These are phyloP conservation scores for Dicyema japonicum DNA, from an alignment of 1,140 invertebrate genomes.

Conservation along the genomic window DNA sequence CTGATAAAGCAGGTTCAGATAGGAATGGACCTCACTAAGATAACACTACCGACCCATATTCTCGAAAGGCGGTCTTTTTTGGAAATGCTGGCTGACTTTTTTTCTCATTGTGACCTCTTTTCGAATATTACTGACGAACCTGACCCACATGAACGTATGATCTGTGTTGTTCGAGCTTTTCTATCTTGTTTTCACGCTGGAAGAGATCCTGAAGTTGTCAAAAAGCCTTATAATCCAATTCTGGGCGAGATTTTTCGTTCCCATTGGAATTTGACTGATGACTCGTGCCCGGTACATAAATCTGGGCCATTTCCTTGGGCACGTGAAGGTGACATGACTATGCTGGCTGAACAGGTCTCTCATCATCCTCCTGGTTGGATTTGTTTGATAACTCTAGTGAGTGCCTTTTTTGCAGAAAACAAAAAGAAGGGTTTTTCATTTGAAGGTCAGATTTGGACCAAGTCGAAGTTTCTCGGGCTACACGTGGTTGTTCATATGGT, in stretches of 20 bases:
- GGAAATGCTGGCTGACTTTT: slow-evolving; percentile 22
- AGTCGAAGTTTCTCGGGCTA: slow-evolving; percentile 25
- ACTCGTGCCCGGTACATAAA: not conserved
- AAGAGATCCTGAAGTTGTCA: slow-evolving; percentile 45
- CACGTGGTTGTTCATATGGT: slow-evolving; percentile 25
- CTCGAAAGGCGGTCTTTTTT: slow-evolving; percentile 16
- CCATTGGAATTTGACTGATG: slow-evolving; percentile 12
- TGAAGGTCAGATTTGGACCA: slow-evolving; percentile 26
- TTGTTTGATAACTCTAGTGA: no score
- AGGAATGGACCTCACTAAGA: slow-evolving; percentile 19
- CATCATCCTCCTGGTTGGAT: slow-evolving; percentile 21
- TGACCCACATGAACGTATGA: slow-evolving; percentile 51
- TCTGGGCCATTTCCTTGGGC: slow-evolving; percentile 15
- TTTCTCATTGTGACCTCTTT: slow-evolving; percentile 20
- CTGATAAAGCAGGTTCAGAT: slow-evolving; percentile 18
- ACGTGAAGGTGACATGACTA: slow-evolving; percentile 12
- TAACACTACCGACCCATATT: slow-evolving; percentile 20
- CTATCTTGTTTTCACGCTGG: slow-evolving; percentile 39
- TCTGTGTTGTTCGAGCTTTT: slow-evolving; percentile 37
- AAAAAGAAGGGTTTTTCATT: slow-evolving; percentile 18
- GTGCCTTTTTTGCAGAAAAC: slow-evolving; percentile 24
- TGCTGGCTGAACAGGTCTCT: slow-evolving; percentile 20
- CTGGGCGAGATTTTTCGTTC: slow-evolving; percentile 20
- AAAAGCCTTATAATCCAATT: slow-evolving; percentile 22
- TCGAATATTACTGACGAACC: slow-evolving; percentile 40